Evolutionary conservation across 2,113 vertebrate genomes (phyloP), one percentile per base, ranked within the genome.

Genomic region (Serinus canaria): DNA sequence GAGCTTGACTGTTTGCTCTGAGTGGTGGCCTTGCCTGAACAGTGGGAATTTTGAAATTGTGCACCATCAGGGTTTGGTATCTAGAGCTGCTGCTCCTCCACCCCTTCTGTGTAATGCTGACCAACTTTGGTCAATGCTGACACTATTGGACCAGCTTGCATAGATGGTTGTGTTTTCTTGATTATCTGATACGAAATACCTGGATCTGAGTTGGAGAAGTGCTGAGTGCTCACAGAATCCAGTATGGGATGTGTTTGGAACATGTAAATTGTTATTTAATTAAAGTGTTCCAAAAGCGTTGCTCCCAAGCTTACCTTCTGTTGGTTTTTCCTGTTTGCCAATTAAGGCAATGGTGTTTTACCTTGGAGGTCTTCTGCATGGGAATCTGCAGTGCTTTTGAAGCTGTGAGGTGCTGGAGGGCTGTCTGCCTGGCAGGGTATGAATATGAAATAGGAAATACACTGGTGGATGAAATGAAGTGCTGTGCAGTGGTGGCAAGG

Each of bases 221-320:
- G 7, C 47, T 4, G 7, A 33, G 19, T 27, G 21, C 46, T 77
- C 31, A 35, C 6, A 27, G 16, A 79, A 83, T 24, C 43, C 33
- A 11, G 11, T 37, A 47, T 6, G 44, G 41, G 13, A 52, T 60
- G 20, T 6, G 7, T 83, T 73, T 70, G 1, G 2, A 68, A 43
- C 15, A 27, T 15, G 17, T 43, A 55, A 31, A n/a, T 46, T 66
- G 15, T 31, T 70, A 20, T 16, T 73, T 74, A 60, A 21, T 21
- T 31, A 1, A 58, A 58, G 3, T 55, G 18, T 76, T 80, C 20
- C 11, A 21, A 6, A 68, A 85, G 12, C 0, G 0, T 53, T 52
- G 30, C 20, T 73, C 31, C 16, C n/a, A 44, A 27, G 8, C 27
- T 63, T 75, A 37, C 24, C 19, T 75, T 46, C 20, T 18, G 30